Base-by-base conservation (phyloP, 2,797 vertebrate species). In the Oryzias sinensis region DNA sequence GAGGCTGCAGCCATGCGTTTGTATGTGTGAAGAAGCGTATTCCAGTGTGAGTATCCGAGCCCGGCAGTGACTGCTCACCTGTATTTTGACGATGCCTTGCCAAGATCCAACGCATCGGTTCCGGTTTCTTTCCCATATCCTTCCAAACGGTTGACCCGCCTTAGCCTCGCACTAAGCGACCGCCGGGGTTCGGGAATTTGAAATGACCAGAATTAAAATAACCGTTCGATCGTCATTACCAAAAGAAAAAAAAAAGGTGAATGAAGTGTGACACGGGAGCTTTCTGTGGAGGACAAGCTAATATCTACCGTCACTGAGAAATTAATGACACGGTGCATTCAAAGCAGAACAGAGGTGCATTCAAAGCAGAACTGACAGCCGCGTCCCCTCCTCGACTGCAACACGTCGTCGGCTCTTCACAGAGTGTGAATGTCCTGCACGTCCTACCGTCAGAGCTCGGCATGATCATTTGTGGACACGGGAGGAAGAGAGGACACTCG, bases 111-210 rank as follows among this genome's bases (percentile, higher is more conserved):
- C 88, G 87, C 84, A 84, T 85, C 77, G 76, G 85, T 79, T 84
- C 86, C 71, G 68, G 80, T 86, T 81, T 80, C 83, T 83, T 74
- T 89, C 88, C 91, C 92, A 93, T 90, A 72, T 91, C 91, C 89
- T 74, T 59, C 79, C 79, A 70, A 18, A 62, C 58, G 58, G 72
- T 52, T 74, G 72, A 71, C 48, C 68, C 70, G 62, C 80, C 75
- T 77, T 76, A 61, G 65, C 53, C 72, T 47, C 68, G 55, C 53
- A 67, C 63, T 64, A 62, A 57, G 74, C 69, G 65, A 65, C 74
- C 68, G 33, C 9, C 33, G 9, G 33, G 33, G 33, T 9, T 37
- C 33, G 33, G 27, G 53, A 69, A 49, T 68, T 68, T 67, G 62
- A 49, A 65, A 74, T 17, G 66, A 65, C 64, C 79, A 29, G 43